These are phyloP conservation scores for Mirounga angustirostris DNA, from an alignment of 2,113 vertebrate genomes.

Conservation along the genomic window DNA sequence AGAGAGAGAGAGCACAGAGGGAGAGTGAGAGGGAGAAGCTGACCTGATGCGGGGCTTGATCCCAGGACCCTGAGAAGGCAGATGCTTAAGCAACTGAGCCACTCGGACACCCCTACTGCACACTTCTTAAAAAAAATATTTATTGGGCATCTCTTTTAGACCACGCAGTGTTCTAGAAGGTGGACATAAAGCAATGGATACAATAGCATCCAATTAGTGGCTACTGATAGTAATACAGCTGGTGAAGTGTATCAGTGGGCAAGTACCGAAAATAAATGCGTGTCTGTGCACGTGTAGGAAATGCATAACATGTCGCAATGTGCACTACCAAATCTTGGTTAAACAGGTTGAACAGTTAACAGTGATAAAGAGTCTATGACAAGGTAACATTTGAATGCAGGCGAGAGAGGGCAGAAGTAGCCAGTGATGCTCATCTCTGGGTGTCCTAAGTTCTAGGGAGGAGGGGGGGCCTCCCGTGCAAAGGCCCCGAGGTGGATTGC, in stretches of 20 bases:
- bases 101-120: not conserved
- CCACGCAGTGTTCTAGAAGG: not conserved
- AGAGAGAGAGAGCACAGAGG: too few relatives aligned
- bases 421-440: too few relatives aligned
- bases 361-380: not conserved
- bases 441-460: not conserved
- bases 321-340: not conserved
- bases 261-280: too few relatives aligned
- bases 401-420: not conserved
- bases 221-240: not conserved
- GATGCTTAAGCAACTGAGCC: too few relatives aligned
- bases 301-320: too few relatives aligned
- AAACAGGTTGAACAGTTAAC: not conserved
- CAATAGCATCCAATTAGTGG: not conserved
- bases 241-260: rapidly evolving
- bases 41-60: too few relatives aligned
- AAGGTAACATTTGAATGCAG: too few relatives aligned
- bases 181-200: not conserved
- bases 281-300: not conserved
- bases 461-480: rapidly evolving
- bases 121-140: not conserved
- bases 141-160: not conserved
- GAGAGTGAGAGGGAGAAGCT: too few relatives aligned
- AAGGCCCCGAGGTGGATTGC: not conserved
- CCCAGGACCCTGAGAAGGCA: too few relatives aligned